A percentile compares a stretch with the other conserved stretches of the same genome.
Evolutionary conservation across 2,797 vertebrate genomes (phyloP).

Genomic region (Pipistrellus pygmaeus): DNA sequence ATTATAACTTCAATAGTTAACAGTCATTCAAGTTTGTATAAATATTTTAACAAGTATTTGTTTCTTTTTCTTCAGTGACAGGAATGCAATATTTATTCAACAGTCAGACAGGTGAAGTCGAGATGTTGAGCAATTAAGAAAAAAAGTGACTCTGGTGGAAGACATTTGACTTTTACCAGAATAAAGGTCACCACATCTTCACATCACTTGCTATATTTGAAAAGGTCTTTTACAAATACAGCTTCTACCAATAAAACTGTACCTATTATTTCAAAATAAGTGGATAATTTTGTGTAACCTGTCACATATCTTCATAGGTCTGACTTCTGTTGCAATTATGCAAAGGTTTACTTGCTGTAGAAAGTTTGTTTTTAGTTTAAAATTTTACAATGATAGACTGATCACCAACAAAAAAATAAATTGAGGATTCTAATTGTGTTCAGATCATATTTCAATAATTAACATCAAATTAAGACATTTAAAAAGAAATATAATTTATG

Average conservation of each 20-base stretch:
- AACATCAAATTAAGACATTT: conserved; percentile 55
- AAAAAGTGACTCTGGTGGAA: neutral
- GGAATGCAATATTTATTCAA: conserved; percentile 56
- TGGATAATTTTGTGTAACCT: conserved; percentile 6
- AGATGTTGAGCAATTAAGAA: conserved; percentile 61
- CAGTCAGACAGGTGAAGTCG: conserved; percentile 2
- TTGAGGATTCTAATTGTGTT: neutral
- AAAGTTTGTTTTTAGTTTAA: conserved; percentile 50
- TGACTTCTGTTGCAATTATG: neutral
- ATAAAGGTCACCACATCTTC: conserved; percentile 17
- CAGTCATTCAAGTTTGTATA: neutral
- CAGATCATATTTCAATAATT: neutral
- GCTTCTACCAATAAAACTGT: neutral
- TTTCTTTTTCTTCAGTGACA: conserved; percentile 47
- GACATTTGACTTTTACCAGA: neutral
- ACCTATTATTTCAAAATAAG: neutral
- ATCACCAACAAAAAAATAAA: conserved; percentile 19
- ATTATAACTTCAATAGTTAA: neutral
- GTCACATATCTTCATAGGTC: conserved; percentile 40
- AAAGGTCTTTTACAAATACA: conserved; percentile 30
- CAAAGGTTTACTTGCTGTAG: neutral
- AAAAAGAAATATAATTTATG: neutral
- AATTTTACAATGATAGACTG: neutral
- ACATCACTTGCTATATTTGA: conserved; percentile 40
- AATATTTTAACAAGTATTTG: neutral